A percentile compares a stretch with the other conserved stretches of the same genome.
Conservation (phyloP, 2,888 invertebrate species). For the Emmelina monodactyla region DNA sequence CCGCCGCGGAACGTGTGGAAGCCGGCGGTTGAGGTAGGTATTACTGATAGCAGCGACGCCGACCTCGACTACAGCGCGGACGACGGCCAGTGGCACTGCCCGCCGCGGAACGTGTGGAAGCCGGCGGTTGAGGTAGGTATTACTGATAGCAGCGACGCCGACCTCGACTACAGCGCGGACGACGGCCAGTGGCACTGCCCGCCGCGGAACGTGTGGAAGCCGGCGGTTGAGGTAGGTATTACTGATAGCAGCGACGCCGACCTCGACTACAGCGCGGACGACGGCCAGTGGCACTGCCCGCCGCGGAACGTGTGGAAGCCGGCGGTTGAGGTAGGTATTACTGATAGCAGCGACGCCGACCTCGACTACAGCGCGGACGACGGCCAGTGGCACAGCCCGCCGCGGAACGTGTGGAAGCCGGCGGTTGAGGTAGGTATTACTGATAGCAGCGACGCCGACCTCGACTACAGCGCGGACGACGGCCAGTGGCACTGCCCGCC, state of each 20-base stretch:
- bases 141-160: constrained; percentile 52
- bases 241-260: constrained; percentile 55
- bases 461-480: no score
- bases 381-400: constrained; percentile 77
- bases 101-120: constrained; percentile 35
- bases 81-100: constrained; percentile 47
- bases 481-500: no score
- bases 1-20: constrained; percentile 36
- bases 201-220: constrained; percentile 37
- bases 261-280: constrained; percentile 49
- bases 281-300: constrained; percentile 44
- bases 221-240: constrained; percentile 45
- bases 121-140: constrained; percentile 47
- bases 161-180: constrained; percentile 49
- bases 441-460: no score
- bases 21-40: constrained; percentile 45
- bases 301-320: constrained; percentile 40
- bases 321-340: constrained; percentile 45
- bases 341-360: constrained; percentile 51
- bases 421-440: constrained; percentile 69
- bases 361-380: constrained; percentile 52
- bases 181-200: constrained; percentile 48
- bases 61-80: constrained; percentile 52
- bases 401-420: constrained; percentile 83
- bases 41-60: constrained; percentile 52